Evolutionary conservation across 2,888 invertebrate genomes (phyloP), one percentile per base, ranked within the genome.

Genomic region (Prenolepis imparis): DNA sequence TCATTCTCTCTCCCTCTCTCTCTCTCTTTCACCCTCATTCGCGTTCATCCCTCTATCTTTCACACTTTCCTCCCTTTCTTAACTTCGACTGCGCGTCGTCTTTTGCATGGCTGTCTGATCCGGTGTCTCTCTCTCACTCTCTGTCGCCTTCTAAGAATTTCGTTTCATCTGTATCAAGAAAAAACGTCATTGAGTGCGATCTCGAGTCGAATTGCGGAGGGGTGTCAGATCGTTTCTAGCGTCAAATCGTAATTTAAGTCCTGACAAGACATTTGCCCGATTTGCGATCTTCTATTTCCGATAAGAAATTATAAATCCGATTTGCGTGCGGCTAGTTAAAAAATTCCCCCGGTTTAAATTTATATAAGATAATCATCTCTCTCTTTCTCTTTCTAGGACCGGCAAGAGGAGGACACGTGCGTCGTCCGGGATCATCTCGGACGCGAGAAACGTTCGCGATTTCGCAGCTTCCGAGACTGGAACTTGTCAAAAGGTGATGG

Each of bases 61-160:
- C 75, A 75, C 80, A 78, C 67, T 63, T 81, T 36, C 39, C 64
- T 52, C 55, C 28, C 57, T 78, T 41, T 78, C 67, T 57, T 70
- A 80, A 74, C 74, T 72, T 74, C 77, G 75, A 82, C 73, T 64
- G 70, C 73, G 63, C 66, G 59, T 72, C 39, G 57, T 72, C 44
- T 68, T 77, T 85, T 84, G 82, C 87, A 70, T 86, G 78, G 63
- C 44, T 80, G 85, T 87, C 87, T 87, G 83, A 87, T 87, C 85
- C 87, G 87, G 78, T 77, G 78, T 87, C 89, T 89, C 89, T 70
- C 78, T 87, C 87, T 86, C 89, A 83, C 86, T 87, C 88, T 86
- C 84, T 84, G 89, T 87, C 89, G 89, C 89, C 89, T 82, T 89
- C 89, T 89, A 89, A 87, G 89, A 89, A 89, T 89, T 89, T 89